phyloP scores from a whole-genome alignment of 2,113 vertebrate genomes.

The Percina caprodes region DNA sequence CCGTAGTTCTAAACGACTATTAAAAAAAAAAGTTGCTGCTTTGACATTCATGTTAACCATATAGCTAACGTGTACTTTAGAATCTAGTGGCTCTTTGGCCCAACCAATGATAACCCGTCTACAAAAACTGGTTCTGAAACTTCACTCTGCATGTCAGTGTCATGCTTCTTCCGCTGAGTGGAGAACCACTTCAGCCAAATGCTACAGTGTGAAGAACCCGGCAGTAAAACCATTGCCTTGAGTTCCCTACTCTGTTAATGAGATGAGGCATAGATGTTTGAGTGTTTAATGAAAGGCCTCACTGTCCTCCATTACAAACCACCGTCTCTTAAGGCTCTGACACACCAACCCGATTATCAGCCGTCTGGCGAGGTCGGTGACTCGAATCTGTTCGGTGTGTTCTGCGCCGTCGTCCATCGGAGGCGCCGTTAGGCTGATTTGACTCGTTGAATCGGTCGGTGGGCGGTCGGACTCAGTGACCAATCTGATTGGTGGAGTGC shows the following conservation, averaged over 20 bases:
- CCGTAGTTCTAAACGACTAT: too few relatives aligned
- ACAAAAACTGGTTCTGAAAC: background rate
- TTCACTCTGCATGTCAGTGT: background rate
- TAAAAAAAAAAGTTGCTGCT: background rate
- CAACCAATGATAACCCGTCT: background rate
- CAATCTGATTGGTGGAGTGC: too few relatives aligned
- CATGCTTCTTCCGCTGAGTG: background rate
- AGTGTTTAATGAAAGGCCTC: background rate
- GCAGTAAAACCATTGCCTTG: background rate
- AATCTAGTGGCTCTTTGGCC: background rate
- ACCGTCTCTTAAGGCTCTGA: background rate
- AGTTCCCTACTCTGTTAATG: background rate
- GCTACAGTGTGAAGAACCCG: constrained; percentile 2
- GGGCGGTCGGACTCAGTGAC: too few relatives aligned
- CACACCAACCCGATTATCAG: too few relatives aligned
- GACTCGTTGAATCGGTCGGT: too few relatives aligned
- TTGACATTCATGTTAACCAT: background rate
- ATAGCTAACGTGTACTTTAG: background rate
- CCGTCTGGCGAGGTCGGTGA: too few relatives aligned
- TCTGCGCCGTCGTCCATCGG: too few relatives aligned
- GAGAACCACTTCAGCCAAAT: too few relatives aligned
- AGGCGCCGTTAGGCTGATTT: too few relatives aligned
- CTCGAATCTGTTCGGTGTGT: too few relatives aligned
- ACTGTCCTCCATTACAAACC: too few relatives aligned
- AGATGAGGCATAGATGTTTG: background rate